Evolutionary conservation across 2,888 invertebrate genomes (phyloP), one percentile per base, ranked within the genome.

Genomic region (Cacoxenus indagator): DNA sequence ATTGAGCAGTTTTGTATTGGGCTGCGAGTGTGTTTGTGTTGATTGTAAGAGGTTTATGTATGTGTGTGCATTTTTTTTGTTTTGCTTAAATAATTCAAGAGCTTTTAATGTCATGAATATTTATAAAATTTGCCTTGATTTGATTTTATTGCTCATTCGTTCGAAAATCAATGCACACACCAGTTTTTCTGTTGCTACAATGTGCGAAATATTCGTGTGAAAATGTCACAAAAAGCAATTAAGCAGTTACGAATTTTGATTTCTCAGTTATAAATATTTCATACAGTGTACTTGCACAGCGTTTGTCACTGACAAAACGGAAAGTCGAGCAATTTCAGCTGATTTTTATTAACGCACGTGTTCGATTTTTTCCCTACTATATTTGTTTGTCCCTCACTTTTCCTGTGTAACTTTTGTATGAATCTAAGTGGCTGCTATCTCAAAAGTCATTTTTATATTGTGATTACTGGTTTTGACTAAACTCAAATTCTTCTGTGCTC

Each of bases 21-120:
- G 65, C 29, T 66, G 43, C 71, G 67, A 68, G 65, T 75, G 64
- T 70, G 62, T 61, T 14, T 67, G 19, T 70, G 64, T 37, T 37
- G n/a, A 2, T 37, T 37, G 37, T 37, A 62, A 62, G 17, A 24
- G 54, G 69, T 72, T 62, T 74, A 27, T 69, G 54, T 70, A 14
- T 48, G 48, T 48, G 48, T 48, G 48, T 14, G 48, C 17, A 17
- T 55, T 9, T 55, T 75, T 75, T 27, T 75, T 70, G 75, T 73
- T 82, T 75, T 76, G 78, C 71, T 78, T 80, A 81, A 82, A 82
- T 82, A 80, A 80, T 80, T 80, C 82, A 80, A 80, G 82, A 74
- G 79, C 81, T 81, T 81, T 82, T 78, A 82, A 82, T 82, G 82
- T 77, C 81, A 81, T 82, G 82, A 81, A 81, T 81, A 81, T 81